Percentiles rank a stretch among this genome's conserved stretches.
These are phyloP conservation scores for Origma solitaria DNA, from an alignment of 2,113 vertebrate genomes.

Conservation along the genomic window DNA sequence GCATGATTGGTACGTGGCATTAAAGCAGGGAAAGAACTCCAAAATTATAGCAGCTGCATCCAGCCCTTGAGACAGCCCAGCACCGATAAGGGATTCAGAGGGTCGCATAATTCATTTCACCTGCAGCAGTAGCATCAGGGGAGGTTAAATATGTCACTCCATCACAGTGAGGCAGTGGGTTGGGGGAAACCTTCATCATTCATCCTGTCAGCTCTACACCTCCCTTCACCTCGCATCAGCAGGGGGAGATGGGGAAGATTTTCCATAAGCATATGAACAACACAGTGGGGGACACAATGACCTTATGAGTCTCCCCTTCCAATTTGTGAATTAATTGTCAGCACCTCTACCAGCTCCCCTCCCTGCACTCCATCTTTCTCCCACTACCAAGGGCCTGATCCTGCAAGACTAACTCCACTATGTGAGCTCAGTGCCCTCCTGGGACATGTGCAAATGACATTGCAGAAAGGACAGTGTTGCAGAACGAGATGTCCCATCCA, in stretches of 20 bases:
- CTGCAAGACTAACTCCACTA: background rate
- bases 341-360: slow-evolving; percentile 9
- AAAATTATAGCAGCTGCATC: slow-evolving; percentile 58
- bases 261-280: slow-evolving; percentile 52
- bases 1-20: slow-evolving; percentile 59
- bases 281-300: slow-evolving; percentile 40
- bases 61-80: slow-evolving; percentile 32
- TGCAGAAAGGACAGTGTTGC: background rate
- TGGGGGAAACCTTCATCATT: slow-evolving; percentile 62
- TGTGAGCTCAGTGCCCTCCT: background rate
- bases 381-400: background rate
- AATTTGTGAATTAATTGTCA: slow-evolving; percentile 53
- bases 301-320: slow-evolving; percentile 46
- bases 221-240: slow-evolving; percentile 6
- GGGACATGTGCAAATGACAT: background rate
- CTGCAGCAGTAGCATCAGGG: slow-evolving; percentile 62
- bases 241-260: slow-evolving; percentile 5
- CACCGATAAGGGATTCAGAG: slow-evolving; percentile 27
- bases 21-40: slow-evolving; percentile 48
- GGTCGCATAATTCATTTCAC: slow-evolving; percentile 68
- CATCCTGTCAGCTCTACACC: slow-evolving; percentile 61
- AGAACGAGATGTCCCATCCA: background rate
- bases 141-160: slow-evolving; percentile 70
- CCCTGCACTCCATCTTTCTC: background rate
- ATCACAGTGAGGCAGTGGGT: slow-evolving; percentile 27